Conservation (phyloP, 2,888 invertebrate species). For the Tenthredo distinguenda region DNA sequence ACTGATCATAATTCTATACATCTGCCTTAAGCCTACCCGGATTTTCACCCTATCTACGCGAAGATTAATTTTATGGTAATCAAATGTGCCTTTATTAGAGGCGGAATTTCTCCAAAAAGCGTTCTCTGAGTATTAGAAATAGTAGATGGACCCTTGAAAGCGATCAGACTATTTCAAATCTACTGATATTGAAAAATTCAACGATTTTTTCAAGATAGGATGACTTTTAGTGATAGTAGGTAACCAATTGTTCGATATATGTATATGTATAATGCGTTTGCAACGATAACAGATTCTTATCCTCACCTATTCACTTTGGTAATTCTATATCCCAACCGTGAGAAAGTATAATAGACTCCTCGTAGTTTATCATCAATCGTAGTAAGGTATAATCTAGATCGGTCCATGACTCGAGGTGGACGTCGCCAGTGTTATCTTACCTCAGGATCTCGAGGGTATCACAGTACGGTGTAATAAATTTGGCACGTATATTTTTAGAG, state of each 20-base stretch:
- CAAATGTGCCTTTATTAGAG: not conserved
- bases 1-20: not conserved
- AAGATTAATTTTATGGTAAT: not conserved
- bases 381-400: slow-evolving; percentile 16
- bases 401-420: not conserved
- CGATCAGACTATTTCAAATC: not conserved
- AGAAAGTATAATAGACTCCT: slow-evolving; percentile 15
- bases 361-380: slow-evolving; percentile 5
- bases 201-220: not conserved
- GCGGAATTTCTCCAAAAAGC: not conserved
- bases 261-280: not conserved
- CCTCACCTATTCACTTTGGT: slow-evolving; percentile 27
- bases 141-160: no score
- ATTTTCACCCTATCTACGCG: not conserved
- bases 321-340: slow-evolving; percentile 23
- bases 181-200: not conserved
- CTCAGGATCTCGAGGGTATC: not conserved
- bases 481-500: slow-evolving; percentile 6
- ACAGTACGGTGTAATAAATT: slow-evolving; percentile 4
- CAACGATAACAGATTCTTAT: slow-evolving; percentile 8
- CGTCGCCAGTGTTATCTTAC: not conserved
- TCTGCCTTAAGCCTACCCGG: not conserved
- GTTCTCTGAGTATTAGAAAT: not conserved
- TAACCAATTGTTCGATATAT: not conserved
- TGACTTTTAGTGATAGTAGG: not conserved